Evolutionary conservation across 2,888 invertebrate species (phyloP).

Genomic region (Drosophila nigricruria): DNA sequence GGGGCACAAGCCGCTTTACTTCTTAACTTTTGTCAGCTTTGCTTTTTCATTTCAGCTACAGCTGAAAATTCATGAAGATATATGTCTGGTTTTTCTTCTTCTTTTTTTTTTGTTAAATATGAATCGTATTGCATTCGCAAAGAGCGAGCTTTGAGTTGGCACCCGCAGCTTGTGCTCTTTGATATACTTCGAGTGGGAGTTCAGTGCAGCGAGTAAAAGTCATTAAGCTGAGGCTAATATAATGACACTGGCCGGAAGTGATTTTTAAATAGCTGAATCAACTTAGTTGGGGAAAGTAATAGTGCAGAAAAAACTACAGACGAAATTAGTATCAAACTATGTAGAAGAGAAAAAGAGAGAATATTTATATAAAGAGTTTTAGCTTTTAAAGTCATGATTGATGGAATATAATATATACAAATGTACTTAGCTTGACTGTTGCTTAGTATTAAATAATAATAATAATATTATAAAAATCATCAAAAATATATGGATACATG

Average conservation of each 20-base stretch:
- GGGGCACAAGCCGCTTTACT: slow-evolving; percentile 70
- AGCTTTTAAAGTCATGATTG: too few species aligned
- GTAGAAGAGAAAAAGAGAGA: not conserved
- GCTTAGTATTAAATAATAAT: too few species aligned
- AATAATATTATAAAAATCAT: too few species aligned
- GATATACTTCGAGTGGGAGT: slow-evolving; percentile 1
- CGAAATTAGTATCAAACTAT: not conserved
- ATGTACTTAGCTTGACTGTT: not conserved
- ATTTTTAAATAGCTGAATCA: not conserved
- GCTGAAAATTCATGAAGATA: slow-evolving; percentile 53
- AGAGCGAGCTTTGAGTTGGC: slow-evolving; percentile 1
- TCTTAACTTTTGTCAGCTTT: slow-evolving; percentile 69
- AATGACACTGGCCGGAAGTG: not conserved
- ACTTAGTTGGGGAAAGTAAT: not conserved
- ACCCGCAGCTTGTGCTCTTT: slow-evolving; percentile 1
- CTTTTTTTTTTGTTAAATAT: slow-evolving; percentile 20
- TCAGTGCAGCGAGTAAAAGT: not conserved
- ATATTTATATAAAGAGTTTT: too few species aligned
- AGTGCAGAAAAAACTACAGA: not conserved
- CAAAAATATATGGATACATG: too few species aligned
- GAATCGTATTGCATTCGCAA: slow-evolving; percentile 34
- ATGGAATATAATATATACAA: not conserved
- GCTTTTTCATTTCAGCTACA: slow-evolving; percentile 57
- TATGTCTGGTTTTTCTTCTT: slow-evolving; percentile 5
- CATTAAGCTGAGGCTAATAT: not conserved